Evolutionary conservation across 2,888 invertebrate species (phyloP).

Genomic region (Terebella lapidaria): DNA sequence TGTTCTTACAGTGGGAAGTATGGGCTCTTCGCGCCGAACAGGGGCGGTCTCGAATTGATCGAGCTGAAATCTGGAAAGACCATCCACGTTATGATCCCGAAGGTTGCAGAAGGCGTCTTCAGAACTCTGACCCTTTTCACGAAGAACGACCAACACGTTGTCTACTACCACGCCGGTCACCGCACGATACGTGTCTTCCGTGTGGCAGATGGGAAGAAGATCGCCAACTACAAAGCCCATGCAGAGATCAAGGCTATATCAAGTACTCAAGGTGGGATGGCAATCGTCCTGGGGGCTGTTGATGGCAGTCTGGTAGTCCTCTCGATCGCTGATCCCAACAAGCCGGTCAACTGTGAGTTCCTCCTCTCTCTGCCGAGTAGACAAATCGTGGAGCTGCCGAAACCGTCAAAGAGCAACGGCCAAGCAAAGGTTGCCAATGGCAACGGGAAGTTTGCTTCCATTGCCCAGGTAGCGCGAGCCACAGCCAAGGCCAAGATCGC

Average conservation of each 20-base stretch:
- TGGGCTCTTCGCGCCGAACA: conserved; percentile 83
- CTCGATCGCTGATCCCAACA: conserved; percentile 65
- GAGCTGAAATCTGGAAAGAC: conserved; percentile 80
- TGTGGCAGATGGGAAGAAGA: conserved; percentile 79
- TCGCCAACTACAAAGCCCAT: conserved; percentile 70
- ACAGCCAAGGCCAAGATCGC: conserved; percentile 43
- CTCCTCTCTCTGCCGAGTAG: conserved; percentile 37
- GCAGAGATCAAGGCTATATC: conserved; percentile 42
- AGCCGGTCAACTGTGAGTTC: conserved; percentile 36
- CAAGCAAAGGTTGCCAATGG: background rate
- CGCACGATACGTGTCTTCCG: conserved; percentile 91
- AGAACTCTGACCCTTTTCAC: conserved; percentile 80
- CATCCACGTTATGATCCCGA: conserved; percentile 81
- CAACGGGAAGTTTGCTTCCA: conserved; percentile 25
- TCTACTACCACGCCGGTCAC: conserved; percentile 93
- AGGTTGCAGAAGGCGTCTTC: conserved; percentile 90
- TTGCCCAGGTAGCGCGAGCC: conserved; percentile 44
- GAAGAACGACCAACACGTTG: conserved; percentile 86
- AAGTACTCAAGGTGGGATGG: conserved; percentile 40
- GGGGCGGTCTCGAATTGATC: conserved; percentile 84
- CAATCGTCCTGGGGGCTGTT: conserved; percentile 75
- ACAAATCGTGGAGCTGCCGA: conserved; percentile 12
- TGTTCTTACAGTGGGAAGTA: conserved; percentile 62
- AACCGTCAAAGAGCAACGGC: background rate
- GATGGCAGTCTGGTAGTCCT: conserved; percentile 92